Conservation (phyloP, 2,888 invertebrate species). For the Polyommatus icarus region DNA sequence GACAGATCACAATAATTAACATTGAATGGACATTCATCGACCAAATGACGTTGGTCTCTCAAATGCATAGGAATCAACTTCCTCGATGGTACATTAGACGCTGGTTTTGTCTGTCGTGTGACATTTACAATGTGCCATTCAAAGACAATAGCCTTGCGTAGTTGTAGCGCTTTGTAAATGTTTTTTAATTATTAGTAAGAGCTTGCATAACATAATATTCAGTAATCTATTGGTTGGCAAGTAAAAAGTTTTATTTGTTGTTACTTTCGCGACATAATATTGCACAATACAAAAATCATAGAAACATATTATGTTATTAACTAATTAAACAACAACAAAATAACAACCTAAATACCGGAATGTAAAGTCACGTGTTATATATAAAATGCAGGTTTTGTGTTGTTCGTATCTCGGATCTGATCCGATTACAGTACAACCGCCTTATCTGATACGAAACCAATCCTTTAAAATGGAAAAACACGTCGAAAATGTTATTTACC, state of each 20-base stretch:
- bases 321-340: neutral
- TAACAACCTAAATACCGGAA: neutral
- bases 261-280: neutral
- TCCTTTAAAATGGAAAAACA: conserved; percentile 13
- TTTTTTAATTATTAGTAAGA: no score
- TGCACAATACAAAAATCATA: neutral
- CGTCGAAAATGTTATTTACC: neutral
- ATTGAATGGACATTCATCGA: no score
- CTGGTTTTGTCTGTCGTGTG: neutral
- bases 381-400: neutral
- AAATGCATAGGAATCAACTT: no score
- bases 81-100: no score
- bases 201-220: neutral
- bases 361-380: neutral
- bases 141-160: no score
- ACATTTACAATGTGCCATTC: neutral
- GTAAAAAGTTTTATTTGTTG: neutral
- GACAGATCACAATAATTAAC: no score
- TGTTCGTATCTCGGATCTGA: neutral
- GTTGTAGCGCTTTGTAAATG: neutral
- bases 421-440: neutral
- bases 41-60: no score
- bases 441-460: neutral
- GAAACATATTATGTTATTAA: neutral
- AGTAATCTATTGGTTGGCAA: neutral